phyloP scores from a whole-genome alignment of 2,113 vertebrate species.

The Charadrius vociferus region DNA sequence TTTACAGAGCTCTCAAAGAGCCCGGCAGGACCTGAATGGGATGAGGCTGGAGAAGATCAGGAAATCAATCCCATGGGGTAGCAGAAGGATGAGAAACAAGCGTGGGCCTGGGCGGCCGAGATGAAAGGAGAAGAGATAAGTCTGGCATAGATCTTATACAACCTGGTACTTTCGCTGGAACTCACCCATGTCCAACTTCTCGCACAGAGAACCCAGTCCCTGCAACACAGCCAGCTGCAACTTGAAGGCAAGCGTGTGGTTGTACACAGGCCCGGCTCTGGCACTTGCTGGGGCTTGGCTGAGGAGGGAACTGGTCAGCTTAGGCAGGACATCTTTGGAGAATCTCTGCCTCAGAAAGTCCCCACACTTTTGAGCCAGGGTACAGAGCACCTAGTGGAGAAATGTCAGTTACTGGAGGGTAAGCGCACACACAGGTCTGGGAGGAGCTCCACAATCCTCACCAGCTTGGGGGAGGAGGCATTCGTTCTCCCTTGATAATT shows the following conservation, averaged over 20 bases:
- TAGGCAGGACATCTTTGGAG: conserved; percentile 89
- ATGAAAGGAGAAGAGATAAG: background rate
- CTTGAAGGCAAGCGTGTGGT: conserved; percentile 89
- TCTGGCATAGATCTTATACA: background rate
- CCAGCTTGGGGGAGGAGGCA: background rate
- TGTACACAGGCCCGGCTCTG: conserved; percentile 85
- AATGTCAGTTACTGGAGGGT: background rate
- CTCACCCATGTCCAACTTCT: conserved; percentile 88
- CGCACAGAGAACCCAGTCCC: conserved; percentile 87
- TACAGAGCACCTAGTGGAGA: conserved; percentile 84
- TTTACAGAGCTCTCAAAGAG: background rate
- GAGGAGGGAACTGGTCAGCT: conserved; percentile 79
- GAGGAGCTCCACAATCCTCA: background rate
- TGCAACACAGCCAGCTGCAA: conserved; percentile 89
- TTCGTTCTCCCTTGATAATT: background rate
- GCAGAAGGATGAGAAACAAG: background rate
- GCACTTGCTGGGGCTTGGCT: conserved; percentile 86
- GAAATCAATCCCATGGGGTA: background rate
- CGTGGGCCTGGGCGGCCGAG: background rate
- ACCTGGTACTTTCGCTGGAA: background rate
- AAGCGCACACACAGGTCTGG: background rate
- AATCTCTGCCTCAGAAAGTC: conserved; percentile 90
- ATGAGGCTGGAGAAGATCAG: background rate
- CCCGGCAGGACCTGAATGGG: background rate
- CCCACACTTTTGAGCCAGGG: conserved; percentile 81